A percentile compares a stretch with the other conserved stretches of the same genome.
Conservation (phyloP, 2,888 invertebrate species). For the Dolomedes plantarius region DNA sequence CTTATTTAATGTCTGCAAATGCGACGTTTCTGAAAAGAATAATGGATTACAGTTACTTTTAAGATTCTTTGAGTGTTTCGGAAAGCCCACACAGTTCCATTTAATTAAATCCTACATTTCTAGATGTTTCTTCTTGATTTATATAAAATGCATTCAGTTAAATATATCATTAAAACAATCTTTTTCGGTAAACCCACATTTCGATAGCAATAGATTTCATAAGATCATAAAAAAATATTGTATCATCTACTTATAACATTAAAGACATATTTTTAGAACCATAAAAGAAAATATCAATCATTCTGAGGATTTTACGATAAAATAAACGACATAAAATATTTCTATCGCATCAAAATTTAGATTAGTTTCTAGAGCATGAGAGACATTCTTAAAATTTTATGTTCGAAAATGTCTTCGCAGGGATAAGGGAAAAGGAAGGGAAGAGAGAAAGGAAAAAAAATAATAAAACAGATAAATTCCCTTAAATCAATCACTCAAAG, state of each 20-base stretch:
- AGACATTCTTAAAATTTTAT: slow-evolving; percentile 16
- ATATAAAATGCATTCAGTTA: too few relatives aligned
- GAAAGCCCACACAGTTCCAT: too few relatives aligned
- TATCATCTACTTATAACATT: slow-evolving; percentile 6
- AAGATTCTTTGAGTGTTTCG: too few relatives aligned
- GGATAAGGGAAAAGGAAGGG: background rate
- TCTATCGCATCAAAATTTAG: slow-evolving; percentile 16
- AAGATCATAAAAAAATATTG: background rate
- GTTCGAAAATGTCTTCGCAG: background rate
- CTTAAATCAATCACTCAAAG: slow-evolving; percentile 14
- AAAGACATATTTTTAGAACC: slow-evolving; percentile 5
- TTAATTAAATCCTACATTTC: too few relatives aligned
- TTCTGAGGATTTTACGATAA: background rate
- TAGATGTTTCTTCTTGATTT: too few relatives aligned
- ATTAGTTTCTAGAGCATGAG: slow-evolving; percentile 5
- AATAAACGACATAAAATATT: slow-evolving; percentile 18
- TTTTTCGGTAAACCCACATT: too few relatives aligned
- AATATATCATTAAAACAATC: too few relatives aligned
- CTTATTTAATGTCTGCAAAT: too few relatives aligned
- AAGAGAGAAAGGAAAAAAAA: background rate
- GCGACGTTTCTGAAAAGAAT: too few relatives aligned
- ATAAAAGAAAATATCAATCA: slow-evolving; percentile 16
- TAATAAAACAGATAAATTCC: background rate
- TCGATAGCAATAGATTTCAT: background rate
- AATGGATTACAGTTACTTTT: too few relatives aligned